phyloP scores from a whole-genome alignment of 2,113 vertebrate genomes.

The Sardina pilchardus region DNA sequence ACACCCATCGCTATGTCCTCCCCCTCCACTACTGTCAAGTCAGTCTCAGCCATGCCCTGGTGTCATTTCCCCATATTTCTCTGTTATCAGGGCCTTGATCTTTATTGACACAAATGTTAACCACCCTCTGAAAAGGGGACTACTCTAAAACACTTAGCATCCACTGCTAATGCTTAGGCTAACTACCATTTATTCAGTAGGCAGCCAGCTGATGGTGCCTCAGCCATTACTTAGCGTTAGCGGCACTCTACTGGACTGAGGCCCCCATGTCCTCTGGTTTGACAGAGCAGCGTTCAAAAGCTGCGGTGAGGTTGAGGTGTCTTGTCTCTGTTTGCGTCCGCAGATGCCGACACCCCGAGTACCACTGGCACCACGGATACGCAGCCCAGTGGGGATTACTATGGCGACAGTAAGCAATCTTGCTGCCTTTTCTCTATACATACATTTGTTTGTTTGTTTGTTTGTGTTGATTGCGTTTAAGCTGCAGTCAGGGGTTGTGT shows the following conservation, averaged over 20 bases:
- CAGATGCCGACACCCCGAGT: conserved; percentile 83
- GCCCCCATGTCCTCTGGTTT: background rate
- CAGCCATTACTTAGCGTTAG: background rate
- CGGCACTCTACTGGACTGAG: background rate
- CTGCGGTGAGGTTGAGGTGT: background rate
- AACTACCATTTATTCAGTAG: background rate
- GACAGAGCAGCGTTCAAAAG: background rate
- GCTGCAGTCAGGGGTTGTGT: too few relatives aligned
- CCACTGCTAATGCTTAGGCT: background rate
- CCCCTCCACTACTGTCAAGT: background rate
- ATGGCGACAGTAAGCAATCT: conserved; percentile 90
- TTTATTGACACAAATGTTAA: background rate
- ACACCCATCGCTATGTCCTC: conserved; percentile 48
- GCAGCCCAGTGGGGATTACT: conserved; percentile 89
- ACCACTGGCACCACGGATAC: conserved; percentile 80
- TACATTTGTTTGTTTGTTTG: background rate
- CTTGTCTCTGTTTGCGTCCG: conserved; percentile 56
- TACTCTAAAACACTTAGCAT: background rate
- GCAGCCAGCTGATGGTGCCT: background rate
- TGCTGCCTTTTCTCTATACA: background rate
- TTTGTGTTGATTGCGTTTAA: too few relatives aligned
- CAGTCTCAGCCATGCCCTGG: background rate
- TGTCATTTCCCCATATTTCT: background rate
- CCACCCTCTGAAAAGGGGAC: background rate
- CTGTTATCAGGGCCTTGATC: background rate